These are phyloP conservation scores for Amia ocellicauda DNA, from an alignment of 2,113 vertebrate genomes.

Conservation along the genomic window DNA sequence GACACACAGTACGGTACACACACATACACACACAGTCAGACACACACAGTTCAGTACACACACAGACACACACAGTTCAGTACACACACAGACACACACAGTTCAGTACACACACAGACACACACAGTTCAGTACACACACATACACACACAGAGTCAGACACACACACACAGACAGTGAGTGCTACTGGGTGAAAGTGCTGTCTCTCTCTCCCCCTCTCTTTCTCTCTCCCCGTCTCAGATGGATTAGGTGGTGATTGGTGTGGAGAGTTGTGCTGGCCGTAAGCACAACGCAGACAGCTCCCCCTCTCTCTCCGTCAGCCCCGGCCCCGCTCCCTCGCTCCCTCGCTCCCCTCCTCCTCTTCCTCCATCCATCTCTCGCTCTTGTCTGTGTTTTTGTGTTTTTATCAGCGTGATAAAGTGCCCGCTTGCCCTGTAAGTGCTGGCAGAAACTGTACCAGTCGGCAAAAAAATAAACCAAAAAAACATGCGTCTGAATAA, in stretches of 20 bases:
- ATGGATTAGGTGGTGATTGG: slow-evolving; percentile 75
- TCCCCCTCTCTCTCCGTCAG: slow-evolving; percentile 60
- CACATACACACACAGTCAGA: too few relatives aligned
- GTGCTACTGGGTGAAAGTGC: slow-evolving; percentile 29
- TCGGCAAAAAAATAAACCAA: slow-evolving; percentile 57
- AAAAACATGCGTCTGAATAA: too few relatives aligned
- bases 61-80: neutral
- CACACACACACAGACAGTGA: slow-evolving; percentile 46
- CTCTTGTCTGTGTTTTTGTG: slow-evolving; percentile 48
- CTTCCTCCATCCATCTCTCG: slow-evolving; percentile 56
- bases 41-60: too few relatives aligned
- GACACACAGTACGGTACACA: too few relatives aligned
- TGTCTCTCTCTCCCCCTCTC: slow-evolving; percentile 31
- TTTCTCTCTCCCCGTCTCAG: slow-evolving; percentile 57
- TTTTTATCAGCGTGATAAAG: slow-evolving; percentile 67
- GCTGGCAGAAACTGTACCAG: slow-evolving; percentile 64
- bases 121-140: slow-evolving; percentile 28
- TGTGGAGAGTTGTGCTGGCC: slow-evolving; percentile 66
- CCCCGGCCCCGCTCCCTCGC: slow-evolving; percentile 33
- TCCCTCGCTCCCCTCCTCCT: slow-evolving; percentile 51
- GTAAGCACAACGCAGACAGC: slow-evolving; percentile 72
- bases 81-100: neutral
- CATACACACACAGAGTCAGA: slow-evolving; percentile 58
- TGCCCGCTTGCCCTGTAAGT: slow-evolving; percentile 56
- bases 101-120: neutral